phyloP scores from a whole-genome alignment of 1,140 invertebrate species.

The Drosophila navojoa region DNA sequence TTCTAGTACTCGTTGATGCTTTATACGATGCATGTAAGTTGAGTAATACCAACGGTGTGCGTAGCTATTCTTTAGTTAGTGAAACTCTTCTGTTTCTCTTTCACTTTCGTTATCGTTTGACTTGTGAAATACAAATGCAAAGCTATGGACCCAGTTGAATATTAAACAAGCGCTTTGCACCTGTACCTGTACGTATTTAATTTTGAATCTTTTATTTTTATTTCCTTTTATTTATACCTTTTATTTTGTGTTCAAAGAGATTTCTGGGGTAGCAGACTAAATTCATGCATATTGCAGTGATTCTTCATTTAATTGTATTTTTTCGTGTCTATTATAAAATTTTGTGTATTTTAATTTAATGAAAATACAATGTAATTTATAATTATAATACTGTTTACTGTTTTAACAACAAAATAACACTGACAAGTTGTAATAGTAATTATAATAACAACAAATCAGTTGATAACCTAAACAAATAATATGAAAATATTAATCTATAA shows the following conservation, averaged over 20 bases:
- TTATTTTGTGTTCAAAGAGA: conserved; percentile 39
- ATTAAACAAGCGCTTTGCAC: conserved; percentile 21
- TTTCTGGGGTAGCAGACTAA: conserved; percentile 83
- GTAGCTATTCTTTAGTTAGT: conserved; percentile 58
- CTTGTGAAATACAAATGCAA: conserved; percentile 14
- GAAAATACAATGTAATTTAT: conserved; percentile 72
- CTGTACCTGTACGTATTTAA: conserved; percentile 12
- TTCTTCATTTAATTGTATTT: conserved; percentile 28
- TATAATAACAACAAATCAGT: conserved; percentile 69
- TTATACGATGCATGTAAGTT: conserved; percentile 71
- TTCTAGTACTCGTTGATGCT: conserved; percentile 51
- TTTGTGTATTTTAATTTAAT: conserved; percentile 59
- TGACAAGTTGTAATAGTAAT: conserved; percentile 69
- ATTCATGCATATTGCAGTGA: conserved; percentile 70
- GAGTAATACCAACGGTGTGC: conserved; percentile 59
- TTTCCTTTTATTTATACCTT: conserved; percentile 42
- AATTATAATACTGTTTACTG: conserved; percentile 43
- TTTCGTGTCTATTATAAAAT: conserved; percentile 61
- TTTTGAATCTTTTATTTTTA: conserved; percentile 22
- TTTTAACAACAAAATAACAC: conserved; percentile 68
- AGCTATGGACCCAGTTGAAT: conserved; percentile 7
- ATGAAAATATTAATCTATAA: conserved; percentile 74
- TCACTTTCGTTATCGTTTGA: conserved; percentile 11
- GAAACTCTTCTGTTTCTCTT: conserved; percentile 44
- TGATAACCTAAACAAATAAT: conserved; percentile 65